These are phyloP conservation scores for Cyaniris semiargus DNA, from an alignment of 2,888 invertebrate genomes.

Conservation along the genomic window DNA sequence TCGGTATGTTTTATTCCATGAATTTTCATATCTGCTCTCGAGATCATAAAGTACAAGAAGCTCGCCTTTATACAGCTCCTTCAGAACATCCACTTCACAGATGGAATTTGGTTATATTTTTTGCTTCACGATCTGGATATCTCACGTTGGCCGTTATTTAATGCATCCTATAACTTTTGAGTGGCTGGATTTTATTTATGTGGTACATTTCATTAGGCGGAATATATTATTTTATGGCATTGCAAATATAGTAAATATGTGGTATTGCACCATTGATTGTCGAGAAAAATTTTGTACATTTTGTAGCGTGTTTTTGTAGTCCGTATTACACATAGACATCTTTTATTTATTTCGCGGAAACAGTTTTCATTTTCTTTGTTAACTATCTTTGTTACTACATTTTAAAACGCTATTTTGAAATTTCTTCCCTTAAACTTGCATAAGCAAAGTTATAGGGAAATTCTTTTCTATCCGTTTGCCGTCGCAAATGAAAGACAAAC, in stretches of 20 bases:
- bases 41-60: constrained; percentile 18
- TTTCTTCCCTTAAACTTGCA: neutral
- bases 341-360: no score
- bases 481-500: constrained; percentile 4
- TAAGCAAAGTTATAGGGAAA: neutral
- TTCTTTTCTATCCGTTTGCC: neutral
- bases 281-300: no score
- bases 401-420: no score
- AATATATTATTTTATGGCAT: no score
- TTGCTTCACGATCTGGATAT: neutral
- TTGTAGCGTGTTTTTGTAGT: no score
- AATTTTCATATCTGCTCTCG: constrained; percentile 25
- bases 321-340: no score
- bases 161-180: constrained; percentile 4
- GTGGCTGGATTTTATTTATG: neutral
- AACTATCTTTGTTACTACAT: no score
- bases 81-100: constrained; percentile 17
- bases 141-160: neutral
- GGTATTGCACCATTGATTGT: no score
- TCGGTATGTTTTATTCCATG: constrained; percentile 26
- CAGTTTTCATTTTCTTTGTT: no score
- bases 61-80: constrained; percentile 11
- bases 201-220: neutral
- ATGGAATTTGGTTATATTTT: constrained; percentile 18
- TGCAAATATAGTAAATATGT: no score